These are phyloP conservation scores for Ennomos erosarius DNA, from an alignment of 2,888 invertebrate species.

Conservation along the genomic window DNA sequence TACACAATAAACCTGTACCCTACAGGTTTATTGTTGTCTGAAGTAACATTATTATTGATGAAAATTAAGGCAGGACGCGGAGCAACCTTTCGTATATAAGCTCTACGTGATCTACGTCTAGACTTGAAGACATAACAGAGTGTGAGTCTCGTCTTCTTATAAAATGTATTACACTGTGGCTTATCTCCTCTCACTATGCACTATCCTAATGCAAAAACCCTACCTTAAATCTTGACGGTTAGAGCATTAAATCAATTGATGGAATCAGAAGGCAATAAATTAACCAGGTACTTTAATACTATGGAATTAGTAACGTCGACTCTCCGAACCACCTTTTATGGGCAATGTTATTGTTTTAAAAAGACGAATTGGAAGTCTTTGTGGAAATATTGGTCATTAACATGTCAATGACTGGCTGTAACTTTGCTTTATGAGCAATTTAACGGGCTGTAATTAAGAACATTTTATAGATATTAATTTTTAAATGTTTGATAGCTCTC, in stretches of 20 bases:
- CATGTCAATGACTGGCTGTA: constrained; percentile 49
- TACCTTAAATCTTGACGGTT: constrained; percentile 50
- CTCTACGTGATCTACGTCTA: too few species aligned
- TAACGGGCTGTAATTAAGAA: constrained; percentile 50
- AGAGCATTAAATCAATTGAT: constrained; percentile 51
- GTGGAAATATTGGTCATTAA: constrained; percentile 47
- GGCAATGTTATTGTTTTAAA: constrained; percentile 49
- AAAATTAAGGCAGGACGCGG: too few species aligned
- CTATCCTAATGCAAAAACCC: constrained; percentile 42
- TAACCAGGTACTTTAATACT: constrained; percentile 48
- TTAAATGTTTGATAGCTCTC: constrained; percentile 15
- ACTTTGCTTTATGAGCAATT: constrained; percentile 56
- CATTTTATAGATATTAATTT: constrained; percentile 40
- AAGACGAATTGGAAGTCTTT: constrained; percentile 40
- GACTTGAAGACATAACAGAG: too few species aligned
- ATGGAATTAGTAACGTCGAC: constrained; percentile 37
- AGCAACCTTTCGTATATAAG: too few species aligned
- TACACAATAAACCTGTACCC: too few species aligned
- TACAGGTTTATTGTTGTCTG: too few species aligned
- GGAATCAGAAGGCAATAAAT: constrained; percentile 50
- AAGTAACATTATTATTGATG: too few species aligned
- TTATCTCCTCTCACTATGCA: constrained; percentile 35
- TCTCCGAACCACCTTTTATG: constrained; percentile 38
- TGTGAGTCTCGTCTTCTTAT: too few species aligned
- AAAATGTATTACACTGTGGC: constrained; percentile 1